Evolutionary conservation across 2,888 invertebrate species (phyloP).

Genomic region (Synanthedon tipuliformis): DNA sequence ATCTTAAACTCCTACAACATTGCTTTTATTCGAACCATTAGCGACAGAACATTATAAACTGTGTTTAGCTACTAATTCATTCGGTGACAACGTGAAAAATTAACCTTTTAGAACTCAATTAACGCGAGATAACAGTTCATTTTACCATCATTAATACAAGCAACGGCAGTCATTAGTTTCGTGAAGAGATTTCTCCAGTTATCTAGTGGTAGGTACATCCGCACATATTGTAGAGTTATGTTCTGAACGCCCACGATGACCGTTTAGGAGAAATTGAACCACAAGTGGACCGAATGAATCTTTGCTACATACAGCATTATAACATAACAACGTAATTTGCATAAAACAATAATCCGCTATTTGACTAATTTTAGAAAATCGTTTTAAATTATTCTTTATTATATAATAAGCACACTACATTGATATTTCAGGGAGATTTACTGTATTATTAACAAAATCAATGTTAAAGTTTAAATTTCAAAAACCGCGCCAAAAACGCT

Average conservation of each 20-base stretch:
- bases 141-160: slow-evolving; percentile 1
- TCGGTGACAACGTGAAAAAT: neutral
- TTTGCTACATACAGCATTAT: neutral
- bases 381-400: too few relatives aligned
- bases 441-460: too few relatives aligned
- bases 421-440: too few relatives aligned
- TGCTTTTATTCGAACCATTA: too few relatives aligned
- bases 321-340: too few relatives aligned
- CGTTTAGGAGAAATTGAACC: neutral
- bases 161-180: slow-evolving; percentile 1
- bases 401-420: too few relatives aligned
- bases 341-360: too few relatives aligned
- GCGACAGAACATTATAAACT: neutral
- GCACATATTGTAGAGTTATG: neutral
- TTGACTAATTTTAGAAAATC: too few relatives aligned
- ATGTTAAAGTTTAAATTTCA: too few relatives aligned
- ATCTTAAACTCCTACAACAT: too few relatives aligned
- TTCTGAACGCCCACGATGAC: neutral
- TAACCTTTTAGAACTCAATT: slow-evolving; percentile 1
- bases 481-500: too few relatives aligned
- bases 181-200: neutral
- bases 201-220: neutral
- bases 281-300: neutral
- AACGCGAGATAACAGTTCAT: neutral
- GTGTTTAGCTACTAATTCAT: neutral